phyloP scores from a whole-genome alignment of 2,888 invertebrate species.

The Augiades crinisus region DNA sequence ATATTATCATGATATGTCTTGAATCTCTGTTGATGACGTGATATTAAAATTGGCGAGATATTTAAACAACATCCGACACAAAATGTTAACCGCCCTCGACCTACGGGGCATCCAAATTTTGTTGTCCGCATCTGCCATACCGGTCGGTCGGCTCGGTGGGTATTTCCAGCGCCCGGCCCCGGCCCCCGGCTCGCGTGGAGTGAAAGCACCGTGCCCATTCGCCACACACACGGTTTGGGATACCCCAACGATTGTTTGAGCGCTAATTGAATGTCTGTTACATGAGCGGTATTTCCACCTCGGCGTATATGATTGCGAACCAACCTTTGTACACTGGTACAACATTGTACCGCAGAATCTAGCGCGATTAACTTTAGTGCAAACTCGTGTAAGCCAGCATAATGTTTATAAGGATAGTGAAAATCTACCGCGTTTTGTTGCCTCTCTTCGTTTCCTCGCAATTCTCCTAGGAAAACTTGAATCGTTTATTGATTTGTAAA shows the following conservation, averaged over 20 bases:
- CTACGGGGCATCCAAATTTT: slow-evolving; percentile 3
- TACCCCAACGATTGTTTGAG: slow-evolving; percentile 44
- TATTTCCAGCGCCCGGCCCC: slow-evolving; percentile 55
- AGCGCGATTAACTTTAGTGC: no score
- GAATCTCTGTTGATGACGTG: no score
- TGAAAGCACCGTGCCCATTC: slow-evolving; percentile 51
- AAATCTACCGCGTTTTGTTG: neutral
- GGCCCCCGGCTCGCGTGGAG: slow-evolving; percentile 45
- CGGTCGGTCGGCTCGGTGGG: slow-evolving; percentile 44
- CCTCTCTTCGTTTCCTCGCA: no score
- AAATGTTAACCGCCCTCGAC: neutral
- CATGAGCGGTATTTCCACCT: slow-evolving; percentile 35
- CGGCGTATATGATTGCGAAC: slow-evolving; percentile 13
- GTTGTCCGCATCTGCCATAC: neutral
- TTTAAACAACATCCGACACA: no score
- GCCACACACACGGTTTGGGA: slow-evolving; percentile 38
- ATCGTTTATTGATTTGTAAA: neutral
- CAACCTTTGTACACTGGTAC: neutral
- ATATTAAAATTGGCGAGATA: no score
- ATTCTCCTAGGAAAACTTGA: neutral
- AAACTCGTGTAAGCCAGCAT: neutral
- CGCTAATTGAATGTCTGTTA: slow-evolving; percentile 40
- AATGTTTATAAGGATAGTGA: neutral
- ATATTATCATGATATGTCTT: no score
- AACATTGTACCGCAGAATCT: neutral